Evolutionary conservation across 2,888 invertebrate genomes (phyloP), one percentile per base, ranked within the genome.

Genomic region (Atrina japonica): DNA sequence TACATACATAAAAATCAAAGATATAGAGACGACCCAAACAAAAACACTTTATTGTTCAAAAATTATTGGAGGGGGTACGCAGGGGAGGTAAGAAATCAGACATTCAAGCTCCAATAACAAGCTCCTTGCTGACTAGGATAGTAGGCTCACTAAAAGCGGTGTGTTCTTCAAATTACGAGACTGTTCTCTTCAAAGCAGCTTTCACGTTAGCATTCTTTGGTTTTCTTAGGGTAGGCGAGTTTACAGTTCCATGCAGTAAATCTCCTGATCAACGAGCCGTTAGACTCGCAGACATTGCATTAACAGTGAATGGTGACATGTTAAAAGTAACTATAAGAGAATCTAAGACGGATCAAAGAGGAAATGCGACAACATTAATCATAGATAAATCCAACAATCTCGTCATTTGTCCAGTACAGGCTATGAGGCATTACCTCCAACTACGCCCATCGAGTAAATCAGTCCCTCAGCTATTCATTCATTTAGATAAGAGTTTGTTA

Each of bases 331-430:
- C 16, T 11, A 49, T 49, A 16, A 11, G 50, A 14, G 18, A 18
- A 18, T 49, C 50, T 11, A 49, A 49, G 50, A 49, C 14, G 16
- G 50, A 49, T 49, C 50, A 49, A 49, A n/a, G 18, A 9, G 50
- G 50, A 11, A 9, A 49, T 18, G 11, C 16, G n/a, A 49, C n/a
- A 11, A 18, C 18, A n/a, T 18, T 49, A 49, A 21, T 18, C 9
- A 18, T 49, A 11, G 21, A 49, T n/a, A 11, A 11, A 11, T 49
- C 50, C 21, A 9, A 49, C 11, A 9, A 41, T 11, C 41, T 14
- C 14, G 11, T 11, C 14, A 41, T 41, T 14, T 41, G 41, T 41
- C 11, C 41, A 9, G 14, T 41, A 11, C 41, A 41, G 41, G 41
- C 41, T 11, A 41, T 41, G 41, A 14, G 14, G 14, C 14, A 41